Base-by-base conservation (phyloP, 1,140 invertebrate genomes). In the Dreissena rostriformis region DNA sequence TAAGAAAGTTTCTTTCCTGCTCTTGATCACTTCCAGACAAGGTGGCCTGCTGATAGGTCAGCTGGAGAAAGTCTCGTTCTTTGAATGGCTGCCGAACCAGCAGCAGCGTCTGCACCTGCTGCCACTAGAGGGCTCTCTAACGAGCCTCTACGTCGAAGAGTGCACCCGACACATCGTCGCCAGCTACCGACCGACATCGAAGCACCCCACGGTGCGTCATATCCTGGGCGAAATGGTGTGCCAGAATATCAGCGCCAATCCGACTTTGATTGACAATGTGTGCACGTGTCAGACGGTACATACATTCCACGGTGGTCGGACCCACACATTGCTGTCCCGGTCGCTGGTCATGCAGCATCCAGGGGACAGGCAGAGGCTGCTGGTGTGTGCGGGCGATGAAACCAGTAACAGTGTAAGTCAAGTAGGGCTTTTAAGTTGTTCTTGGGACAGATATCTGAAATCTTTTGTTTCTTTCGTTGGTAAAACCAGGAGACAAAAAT, bases 31-130 rank as follows among this genome's bases (percentile, higher is more conserved):
- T 68, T 77, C 71, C 76, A 92, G 93, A 52, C 93, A 94, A 61
- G 96, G 95, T n/a, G 97, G 97, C 0, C 94, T 97, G 39, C 88
- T 98, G 4, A 95, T 96, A 0, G 97, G 96, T 78, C 96, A 96
- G 88, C 92, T 98, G n/a, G 96, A 96, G 87, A 95, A 95, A 0
- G 94, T 96, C 67, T 96, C 95, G 90, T 95, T 96, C 63, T 96
- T 96, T 94, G 95, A 96, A 91, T 92, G 90, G 39, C 91, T 90
- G 26, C 89, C 88, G 75, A 93, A 94, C 57, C 88, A 86, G 91
- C 89, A 93, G 90, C 79, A 87, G 88, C 90, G 70, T 73, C 94
- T 95, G 61, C 93, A 94, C 79, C 93, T 95, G 1, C 91, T 97
- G 29, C 95, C 96, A 19, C 86, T 97, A 0, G 96, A 97, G 28